Conservation (phyloP, 1,140 invertebrate genomes). For the Tetramorium simillimum region DNA sequence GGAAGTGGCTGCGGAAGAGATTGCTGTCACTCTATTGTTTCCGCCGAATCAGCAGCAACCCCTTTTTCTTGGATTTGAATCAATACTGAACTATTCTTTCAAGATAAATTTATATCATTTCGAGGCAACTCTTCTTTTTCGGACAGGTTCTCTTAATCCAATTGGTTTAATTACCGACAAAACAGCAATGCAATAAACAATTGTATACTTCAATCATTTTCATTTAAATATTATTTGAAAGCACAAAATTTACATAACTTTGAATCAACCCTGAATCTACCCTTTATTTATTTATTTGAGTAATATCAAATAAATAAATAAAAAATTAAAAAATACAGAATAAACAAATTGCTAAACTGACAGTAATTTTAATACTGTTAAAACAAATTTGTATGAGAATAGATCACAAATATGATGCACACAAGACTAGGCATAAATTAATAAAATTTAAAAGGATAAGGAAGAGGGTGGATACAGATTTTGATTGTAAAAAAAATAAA, state of each 20-base stretch:
- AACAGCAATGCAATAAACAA: background rate
- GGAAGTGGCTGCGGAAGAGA: slow-evolving; percentile 64
- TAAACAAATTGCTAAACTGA: background rate
- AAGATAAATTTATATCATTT: background rate
- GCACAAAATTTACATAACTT: background rate
- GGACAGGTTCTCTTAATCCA: background rate
- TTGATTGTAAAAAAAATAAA: slow-evolving; percentile 61
- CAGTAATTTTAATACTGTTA: background rate
- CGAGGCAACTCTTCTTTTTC: background rate
- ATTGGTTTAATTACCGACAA: background rate
- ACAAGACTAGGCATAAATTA: background rate
- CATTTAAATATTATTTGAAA: background rate
- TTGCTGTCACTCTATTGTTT: slow-evolving; percentile 67
- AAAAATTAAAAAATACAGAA: background rate
- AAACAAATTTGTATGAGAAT: slow-evolving; percentile 16
- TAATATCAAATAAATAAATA: background rate
- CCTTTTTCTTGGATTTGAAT: slow-evolving; percentile 70
- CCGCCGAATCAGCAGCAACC: slow-evolving; percentile 71
- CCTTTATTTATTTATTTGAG: too few species aligned
- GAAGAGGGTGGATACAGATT: slow-evolving; percentile 23
- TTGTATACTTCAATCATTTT: background rate
- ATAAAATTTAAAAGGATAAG: background rate
- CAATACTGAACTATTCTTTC: slow-evolving; percentile 53
- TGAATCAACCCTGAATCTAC: background rate
- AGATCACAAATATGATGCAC: background rate